Base-by-base conservation (phyloP, 2,113 vertebrate genomes). In the Hemichromis elongatus region DNA sequence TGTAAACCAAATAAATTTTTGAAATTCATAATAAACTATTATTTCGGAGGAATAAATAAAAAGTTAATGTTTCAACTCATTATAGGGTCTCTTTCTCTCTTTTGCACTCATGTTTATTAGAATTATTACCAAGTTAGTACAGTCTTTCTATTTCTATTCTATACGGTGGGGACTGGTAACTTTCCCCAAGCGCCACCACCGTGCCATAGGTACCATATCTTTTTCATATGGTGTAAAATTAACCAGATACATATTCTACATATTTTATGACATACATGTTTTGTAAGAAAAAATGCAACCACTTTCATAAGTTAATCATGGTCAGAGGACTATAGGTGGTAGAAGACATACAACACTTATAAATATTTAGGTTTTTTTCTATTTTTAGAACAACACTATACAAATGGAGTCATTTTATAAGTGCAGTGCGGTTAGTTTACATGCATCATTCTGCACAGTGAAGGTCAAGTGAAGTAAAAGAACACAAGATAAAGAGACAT, bases 91-190 rank as follows among this genome's bases (percentile, higher is more conserved):
- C 30, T n/a, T 63, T 63, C 57, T 35, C 18, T 61, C 18, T 1
- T 6, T 61, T 61, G 57, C 19, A 28, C 5, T 33, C 57, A 35
- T 2, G 2, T 61, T 61, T 63, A 63, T n/a, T 3, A n/a, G 30
- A 63, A 0, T 37, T 63, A n/a, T 37, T 37, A 33, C 3, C 9
- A n/a, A 1, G 35, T 35, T 0, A 63, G 6, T 5, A 1, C 19
- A 3, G 59, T 63, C 30, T 61, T 61, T 2, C n/a, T n/a, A n/a
- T n/a, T n/a, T n/a, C n/a, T n/a, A n/a, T n/a, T n/a, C n/a, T n/a
- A n/a, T n/a, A n/a, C n/a, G n/a, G n/a, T n/a, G n/a, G n/a, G n/a
- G n/a, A n/a, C n/a, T n/a, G n/a, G n/a, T n/a, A n/a, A n/a, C n/a
- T n/a, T n/a, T n/a, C n/a, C n/a, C n/a, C n/a, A n/a, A n/a, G n/a